A percentile compares a stretch with the other conserved stretches of the same genome.
Conservation (phyloP, 2,888 invertebrate species). For the Lucinisca nassula region DNA sequence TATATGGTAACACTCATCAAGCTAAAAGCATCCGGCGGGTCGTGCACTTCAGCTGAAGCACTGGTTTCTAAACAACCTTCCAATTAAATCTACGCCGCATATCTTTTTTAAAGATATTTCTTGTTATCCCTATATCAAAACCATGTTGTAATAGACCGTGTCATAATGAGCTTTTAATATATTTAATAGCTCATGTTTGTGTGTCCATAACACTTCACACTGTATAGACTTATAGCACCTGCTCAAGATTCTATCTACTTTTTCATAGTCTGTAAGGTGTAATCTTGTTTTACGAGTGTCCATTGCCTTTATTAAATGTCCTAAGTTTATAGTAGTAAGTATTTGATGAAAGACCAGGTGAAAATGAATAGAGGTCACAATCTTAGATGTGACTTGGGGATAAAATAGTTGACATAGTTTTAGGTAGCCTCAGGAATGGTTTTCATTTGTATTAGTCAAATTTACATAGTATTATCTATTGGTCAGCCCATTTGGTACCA, state of each 20-base stretch:
- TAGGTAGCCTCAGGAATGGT: neutral
- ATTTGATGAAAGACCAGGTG: neutral
- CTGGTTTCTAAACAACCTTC: too few species aligned
- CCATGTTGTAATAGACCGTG: too few species aligned
- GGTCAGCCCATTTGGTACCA: neutral
- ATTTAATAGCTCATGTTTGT: too few species aligned
- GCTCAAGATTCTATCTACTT: neutral
- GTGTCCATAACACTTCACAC: too few species aligned
- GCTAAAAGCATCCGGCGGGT: too few species aligned
- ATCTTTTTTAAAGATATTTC: too few species aligned
- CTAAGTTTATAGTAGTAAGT: neutral
- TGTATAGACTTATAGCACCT: neutral
- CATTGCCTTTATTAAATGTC: neutral
- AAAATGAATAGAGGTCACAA: too few species aligned
- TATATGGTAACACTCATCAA: too few species aligned
- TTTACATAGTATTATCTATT: neutral
- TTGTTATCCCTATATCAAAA: too few species aligned
- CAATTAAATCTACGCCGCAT: too few species aligned
- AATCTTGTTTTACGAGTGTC: conserved; percentile 1
- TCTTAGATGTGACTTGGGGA: neutral
- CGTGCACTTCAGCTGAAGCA: too few species aligned
- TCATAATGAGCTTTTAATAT: too few species aligned
- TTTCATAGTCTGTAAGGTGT: neutral
- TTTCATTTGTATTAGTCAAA: neutral
- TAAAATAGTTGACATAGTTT: neutral